Conservation (phyloP, 2,888 invertebrate species). For the Matsumyia berberina region DNA sequence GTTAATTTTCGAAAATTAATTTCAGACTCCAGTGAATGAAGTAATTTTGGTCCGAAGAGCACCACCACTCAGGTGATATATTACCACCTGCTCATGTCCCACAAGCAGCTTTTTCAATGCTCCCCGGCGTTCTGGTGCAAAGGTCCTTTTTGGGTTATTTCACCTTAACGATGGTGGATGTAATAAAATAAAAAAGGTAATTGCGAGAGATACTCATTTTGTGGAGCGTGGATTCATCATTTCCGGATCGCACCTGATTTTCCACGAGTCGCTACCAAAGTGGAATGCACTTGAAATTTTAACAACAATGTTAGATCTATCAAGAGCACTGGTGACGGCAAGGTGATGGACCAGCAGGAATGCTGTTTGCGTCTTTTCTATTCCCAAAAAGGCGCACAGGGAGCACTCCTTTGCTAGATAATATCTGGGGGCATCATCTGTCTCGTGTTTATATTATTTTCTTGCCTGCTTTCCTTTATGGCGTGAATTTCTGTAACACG, state of each 20-base stretch:
- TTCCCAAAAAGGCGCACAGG: background rate
- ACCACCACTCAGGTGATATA: constrained; percentile 63
- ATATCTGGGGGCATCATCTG: constrained; percentile 60
- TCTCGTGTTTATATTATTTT: constrained; percentile 48
- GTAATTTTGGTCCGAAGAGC: constrained; percentile 61
- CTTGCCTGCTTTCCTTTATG: constrained; percentile 28
- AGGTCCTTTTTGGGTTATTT: constrained; percentile 41
- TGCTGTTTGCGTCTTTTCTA: background rate
- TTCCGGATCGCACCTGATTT: constrained; percentile 63
- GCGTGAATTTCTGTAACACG: constrained; percentile 26
- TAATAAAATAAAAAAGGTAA: constrained; percentile 38
- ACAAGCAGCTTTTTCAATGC: background rate
- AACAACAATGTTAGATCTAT: constrained; percentile 25
- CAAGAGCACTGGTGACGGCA: background rate
- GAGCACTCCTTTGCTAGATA: constrained; percentile 33
- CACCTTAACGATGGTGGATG: constrained; percentile 19
- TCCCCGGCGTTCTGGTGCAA: background rate
- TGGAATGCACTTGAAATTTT: constrained; percentile 57
- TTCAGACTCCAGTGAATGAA: constrained; percentile 63
- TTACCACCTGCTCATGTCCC: constrained; percentile 35
- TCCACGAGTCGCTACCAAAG: constrained; percentile 44
- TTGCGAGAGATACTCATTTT: constrained; percentile 50
- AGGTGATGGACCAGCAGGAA: constrained; percentile 1
- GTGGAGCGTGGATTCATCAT: constrained; percentile 59
- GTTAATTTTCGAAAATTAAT: constrained; percentile 75